A percentile compares a stretch with the other conserved stretches of the same genome.
Evolutionary conservation across 2,888 invertebrate species (phyloP).

Genomic region (Leptinotarsa peninsularis): DNA sequence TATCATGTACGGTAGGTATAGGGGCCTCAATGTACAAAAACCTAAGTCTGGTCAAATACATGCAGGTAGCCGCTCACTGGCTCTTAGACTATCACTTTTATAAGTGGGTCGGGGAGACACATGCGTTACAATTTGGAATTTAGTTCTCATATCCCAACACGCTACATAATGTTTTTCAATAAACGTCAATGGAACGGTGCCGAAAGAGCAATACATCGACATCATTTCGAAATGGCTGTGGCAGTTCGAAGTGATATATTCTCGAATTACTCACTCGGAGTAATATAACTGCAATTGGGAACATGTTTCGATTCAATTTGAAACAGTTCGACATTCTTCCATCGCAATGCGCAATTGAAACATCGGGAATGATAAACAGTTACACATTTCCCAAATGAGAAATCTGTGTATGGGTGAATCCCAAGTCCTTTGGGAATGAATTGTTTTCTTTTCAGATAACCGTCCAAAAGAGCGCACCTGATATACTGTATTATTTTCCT

Average conservation of each 20-base stretch:
- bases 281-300: constrained; percentile 16
- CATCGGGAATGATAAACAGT: constrained; percentile 17
- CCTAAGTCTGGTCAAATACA: no score
- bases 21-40: no score
- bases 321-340: constrained; percentile 10
- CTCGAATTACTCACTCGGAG: constrained; percentile 1
- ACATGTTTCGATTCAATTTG: constrained; percentile 5
- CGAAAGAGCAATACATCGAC: constrained; percentile 11
- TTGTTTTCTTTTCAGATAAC: not conserved
- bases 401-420: not conserved
- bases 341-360: constrained; percentile 10
- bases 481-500: not conserved
- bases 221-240: constrained; percentile 7
- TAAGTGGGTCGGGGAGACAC: not conserved
- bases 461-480: no score
- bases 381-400: not conserved
- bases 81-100: not conserved
- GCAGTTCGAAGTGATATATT: constrained; percentile 3
- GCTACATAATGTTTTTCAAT: constrained; percentile 8
- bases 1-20: no score
- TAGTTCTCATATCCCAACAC: not conserved
- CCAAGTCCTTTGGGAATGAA: not conserved
- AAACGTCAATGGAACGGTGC: not conserved
- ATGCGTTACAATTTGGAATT: not conserved
- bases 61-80: no score